phyloP scores from a whole-genome alignment of 1,140 invertebrate genomes.

The Bemisia tabaci region DNA sequence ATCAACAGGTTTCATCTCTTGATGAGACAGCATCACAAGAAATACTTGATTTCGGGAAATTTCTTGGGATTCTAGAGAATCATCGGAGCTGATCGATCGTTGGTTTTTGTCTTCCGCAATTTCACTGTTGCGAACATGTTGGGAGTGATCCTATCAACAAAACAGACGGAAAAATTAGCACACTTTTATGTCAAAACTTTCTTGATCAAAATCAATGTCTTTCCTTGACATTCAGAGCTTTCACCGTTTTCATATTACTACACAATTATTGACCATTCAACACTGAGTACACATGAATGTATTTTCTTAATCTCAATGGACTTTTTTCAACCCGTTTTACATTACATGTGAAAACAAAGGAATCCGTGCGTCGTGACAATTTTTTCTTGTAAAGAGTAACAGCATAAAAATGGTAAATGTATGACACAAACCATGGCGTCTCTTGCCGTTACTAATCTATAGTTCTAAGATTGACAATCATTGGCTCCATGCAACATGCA shows the following conservation, averaged over 20 bases:
- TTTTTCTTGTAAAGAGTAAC: too few species aligned
- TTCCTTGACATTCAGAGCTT: background rate
- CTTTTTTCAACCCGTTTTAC: too few species aligned
- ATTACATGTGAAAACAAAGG: too few species aligned
- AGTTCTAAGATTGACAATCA: too few species aligned
- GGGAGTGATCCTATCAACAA: conserved; percentile 37
- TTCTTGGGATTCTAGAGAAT: conserved; percentile 29
- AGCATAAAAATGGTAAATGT: too few species aligned
- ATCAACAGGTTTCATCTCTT: background rate
- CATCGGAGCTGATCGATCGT: conserved; percentile 65
- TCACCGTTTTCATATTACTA: background rate
- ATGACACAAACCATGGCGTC: too few species aligned
- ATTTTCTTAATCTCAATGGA: too few species aligned
- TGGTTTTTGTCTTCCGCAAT: conserved; percentile 69
- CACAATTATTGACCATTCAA: background rate
- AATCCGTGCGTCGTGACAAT: too few species aligned
- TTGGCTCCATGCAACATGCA: too few species aligned
- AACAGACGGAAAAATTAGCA: background rate
- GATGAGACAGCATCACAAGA: too few species aligned
- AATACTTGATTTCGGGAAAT: background rate
- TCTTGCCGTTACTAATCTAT: too few species aligned
- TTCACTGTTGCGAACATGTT: conserved; percentile 75
- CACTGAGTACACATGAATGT: background rate
- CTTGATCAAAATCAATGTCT: background rate
- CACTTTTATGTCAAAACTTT: background rate